Base-by-base conservation (phyloP, 2,113 vertebrate genomes). In the Panthera uncia region DNA sequence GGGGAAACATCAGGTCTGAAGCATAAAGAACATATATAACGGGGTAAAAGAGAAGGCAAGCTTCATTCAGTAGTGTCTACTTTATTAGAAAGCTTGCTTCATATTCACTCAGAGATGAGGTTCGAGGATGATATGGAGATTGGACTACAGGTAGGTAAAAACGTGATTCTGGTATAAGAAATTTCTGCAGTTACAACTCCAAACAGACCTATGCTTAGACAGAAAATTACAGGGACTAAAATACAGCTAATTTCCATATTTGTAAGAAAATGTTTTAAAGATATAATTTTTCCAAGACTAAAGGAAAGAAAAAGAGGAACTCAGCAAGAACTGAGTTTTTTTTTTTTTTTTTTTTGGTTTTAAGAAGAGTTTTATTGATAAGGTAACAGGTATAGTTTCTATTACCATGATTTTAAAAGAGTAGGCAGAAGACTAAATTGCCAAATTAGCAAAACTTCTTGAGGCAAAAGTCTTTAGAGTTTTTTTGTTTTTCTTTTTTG, bases 341-440 rank as follows among this genome's bases (percentile, higher is more conserved):
- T 45, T 9, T 25, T 66, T 89, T 52, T 63, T 1, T 71, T 66
- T 89, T 52, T 63, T 1, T 71, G 7, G 0, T 90, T 48, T 89
- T 38, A 71, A 16, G 76, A 41, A 86, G 7, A 10, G 1, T 55
- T 36, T 93, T 45, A 55, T 52, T 74, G 63, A 18, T 45, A 90
- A 71, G 11, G 1, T 11, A 78, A 45, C 23, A 86, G 15, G 23
- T 52, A 29, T 5, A 68, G 13, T 36, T 94, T 4, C 52, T 41
- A 5, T 38, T 69, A 25, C 31, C 85, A 93, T 66, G 0, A 68
- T 91, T 79, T 90, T 92, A 85, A 91, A 13, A 92, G 10, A 71
- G 2, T 0, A 33, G 76, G 41, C 4, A 61, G 19, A 29, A 89
- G 41, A 50, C 1, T 36, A 7, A 79, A 25, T 38, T 89, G 31